Percentiles rank a stretch among this genome's conserved stretches.
phyloP scores from a whole-genome alignment of 2,113 vertebrate genomes.

The Dipodomys ordii region DNA sequence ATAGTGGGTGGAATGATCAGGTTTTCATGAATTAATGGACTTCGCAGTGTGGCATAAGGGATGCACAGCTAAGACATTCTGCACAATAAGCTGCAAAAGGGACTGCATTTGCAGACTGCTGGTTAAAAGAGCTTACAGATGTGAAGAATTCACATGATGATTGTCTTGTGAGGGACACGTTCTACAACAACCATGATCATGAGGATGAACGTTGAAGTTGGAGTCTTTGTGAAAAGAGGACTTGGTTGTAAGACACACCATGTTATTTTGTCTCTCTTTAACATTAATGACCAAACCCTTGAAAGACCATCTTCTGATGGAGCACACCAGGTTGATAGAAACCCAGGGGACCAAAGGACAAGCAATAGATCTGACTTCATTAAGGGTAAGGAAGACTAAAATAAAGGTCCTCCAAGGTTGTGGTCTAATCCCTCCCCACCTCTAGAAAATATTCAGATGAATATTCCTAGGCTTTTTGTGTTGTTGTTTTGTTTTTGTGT shows the following conservation, averaged over 20 bases:
- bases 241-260: too few species aligned
- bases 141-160: not conserved
- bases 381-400: too few species aligned
- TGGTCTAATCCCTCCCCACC: not conserved
- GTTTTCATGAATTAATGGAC: accelerated
- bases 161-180: too few species aligned
- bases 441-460: not conserved
- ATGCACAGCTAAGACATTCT: accelerated
- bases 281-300: not conserved
- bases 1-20: accelerated
- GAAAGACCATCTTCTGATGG: accelerated
- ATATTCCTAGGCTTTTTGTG: too few species aligned
- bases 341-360: accelerated
- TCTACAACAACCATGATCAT: too few species aligned
- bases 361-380: not conserved
- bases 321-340: not conserved
- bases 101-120: not conserved
- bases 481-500: too few species aligned
- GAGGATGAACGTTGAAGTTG: not conserved
- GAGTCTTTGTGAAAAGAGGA: not conserved
- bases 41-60: accelerated
- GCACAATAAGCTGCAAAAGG: not conserved
- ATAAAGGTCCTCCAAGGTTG: too few species aligned
- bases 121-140: not conserved
- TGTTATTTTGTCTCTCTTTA: not conserved